Conservation (phyloP, 2,888 invertebrate genomes). For the Creontiades dilutus region DNA sequence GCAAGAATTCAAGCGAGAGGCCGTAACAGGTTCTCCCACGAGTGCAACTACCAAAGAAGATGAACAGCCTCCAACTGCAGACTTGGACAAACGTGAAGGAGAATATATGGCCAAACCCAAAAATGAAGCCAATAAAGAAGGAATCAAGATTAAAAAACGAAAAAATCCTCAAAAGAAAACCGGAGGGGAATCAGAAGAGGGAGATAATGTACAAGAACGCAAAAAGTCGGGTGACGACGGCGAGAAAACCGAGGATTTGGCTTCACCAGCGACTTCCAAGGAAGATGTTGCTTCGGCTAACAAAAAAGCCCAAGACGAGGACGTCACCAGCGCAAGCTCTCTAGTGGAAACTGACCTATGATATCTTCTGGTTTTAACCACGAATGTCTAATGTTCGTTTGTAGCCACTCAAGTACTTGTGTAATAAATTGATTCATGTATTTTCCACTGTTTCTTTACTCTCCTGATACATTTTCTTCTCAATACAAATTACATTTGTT, state of each 20-base stretch:
- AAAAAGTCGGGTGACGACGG: background rate
- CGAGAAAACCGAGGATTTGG: background rate
- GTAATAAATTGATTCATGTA: background rate
- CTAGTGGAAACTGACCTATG: background rate
- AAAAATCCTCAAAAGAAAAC: background rate
- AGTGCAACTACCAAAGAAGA: background rate
- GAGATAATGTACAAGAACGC: background rate
- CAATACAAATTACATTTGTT: no score
- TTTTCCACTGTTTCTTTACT: no score
- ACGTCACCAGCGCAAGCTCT: background rate
- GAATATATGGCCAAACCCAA: background rate
- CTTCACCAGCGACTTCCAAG: background rate
- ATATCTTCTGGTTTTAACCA: background rate
- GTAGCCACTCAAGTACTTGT: background rate
- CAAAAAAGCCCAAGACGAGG: background rate
- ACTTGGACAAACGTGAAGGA: background rate
- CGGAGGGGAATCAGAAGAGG: background rate
- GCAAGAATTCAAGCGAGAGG: background rate
- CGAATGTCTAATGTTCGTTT: background rate
- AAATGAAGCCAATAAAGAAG: background rate
- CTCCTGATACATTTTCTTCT: no score
- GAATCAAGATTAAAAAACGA: background rate
- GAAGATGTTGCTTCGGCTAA: background rate
- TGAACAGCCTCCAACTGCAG: background rate
- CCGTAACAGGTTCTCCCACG: background rate